These are phyloP conservation scores for Ptilorrhoa leucosticta DNA, from an alignment of 2,113 vertebrate species.

Conservation along the genomic window DNA sequence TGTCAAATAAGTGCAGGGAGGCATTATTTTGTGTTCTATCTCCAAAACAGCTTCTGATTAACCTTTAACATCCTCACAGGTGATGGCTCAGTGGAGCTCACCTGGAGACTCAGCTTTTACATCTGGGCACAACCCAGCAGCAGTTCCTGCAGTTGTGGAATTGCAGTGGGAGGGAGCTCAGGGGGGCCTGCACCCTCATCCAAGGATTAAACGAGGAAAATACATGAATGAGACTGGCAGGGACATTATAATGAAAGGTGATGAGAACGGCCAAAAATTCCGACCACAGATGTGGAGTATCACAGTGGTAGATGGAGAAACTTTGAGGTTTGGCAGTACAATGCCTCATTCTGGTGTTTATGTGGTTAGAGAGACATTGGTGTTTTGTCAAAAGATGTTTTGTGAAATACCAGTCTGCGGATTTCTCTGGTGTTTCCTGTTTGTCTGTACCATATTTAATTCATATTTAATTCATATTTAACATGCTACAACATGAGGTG, in stretches of 20 bases:
- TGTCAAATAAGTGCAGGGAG: background rate
- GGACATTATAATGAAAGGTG: background rate
- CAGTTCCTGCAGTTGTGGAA: accelerated
- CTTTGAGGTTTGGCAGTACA: background rate
- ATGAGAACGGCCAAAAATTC: background rate
- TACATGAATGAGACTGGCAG: background rate
- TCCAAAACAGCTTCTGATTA: background rate
- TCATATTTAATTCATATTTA: background rate
- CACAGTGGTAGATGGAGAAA: background rate
- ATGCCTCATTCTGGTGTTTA: background rate
- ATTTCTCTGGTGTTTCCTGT: background rate
- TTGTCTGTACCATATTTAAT: background rate
- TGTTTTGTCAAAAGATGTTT: background rate
- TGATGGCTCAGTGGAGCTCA: background rate
- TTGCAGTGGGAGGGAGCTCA: background rate
- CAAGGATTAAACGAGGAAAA: background rate
- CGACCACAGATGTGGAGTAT: background rate
- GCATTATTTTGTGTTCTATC: background rate
- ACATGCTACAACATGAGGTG: background rate
- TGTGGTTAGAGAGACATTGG: background rate
- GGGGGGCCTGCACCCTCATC: background rate
- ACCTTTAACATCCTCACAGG: background rate
- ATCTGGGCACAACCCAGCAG: background rate
- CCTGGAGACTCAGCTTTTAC: background rate
- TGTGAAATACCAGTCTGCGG: background rate